Base-by-base conservation (phyloP, 2,113 vertebrate species). In the Taurulus bubalis region DNA sequence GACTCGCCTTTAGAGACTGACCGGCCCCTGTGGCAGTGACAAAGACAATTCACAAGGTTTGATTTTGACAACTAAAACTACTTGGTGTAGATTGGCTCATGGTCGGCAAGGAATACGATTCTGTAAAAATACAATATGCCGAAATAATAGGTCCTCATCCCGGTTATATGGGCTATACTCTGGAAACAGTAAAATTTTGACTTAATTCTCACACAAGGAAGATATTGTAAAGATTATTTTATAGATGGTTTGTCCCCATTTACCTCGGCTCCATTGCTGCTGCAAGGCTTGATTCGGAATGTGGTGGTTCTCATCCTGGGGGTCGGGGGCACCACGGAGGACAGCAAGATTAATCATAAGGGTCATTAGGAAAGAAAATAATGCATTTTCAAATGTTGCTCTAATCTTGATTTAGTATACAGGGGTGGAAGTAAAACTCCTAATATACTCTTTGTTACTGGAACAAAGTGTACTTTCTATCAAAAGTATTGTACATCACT, bases 251-350 rank as follows among this genome's bases (percentile, higher is more conserved):
- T 56, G 26, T 45, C 22, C 6, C 0, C 0, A 45, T 63, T 42
- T 74, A 74, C 75, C 75, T 63, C 20, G 38, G 6, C 11, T n/a
- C 16, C 4, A 2, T 3, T 12, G 66, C 49, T 26, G 40, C 24
- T 32, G 14, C 16, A 4, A n/a, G 6, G 12, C 2, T 15, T 3
- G 1, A 26, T 26, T 0, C 34, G 1, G 24, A 3, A 1, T 26
- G 9, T 22, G 14, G 14, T 18, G 26, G 65, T 11, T 58, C 15
- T 16, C 9, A 47, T 16, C 5, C 18, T 67, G 38, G 10, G 11
- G 60, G 30, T 28, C 15, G 53, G 32, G 8, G 18, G 28, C 65
- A 36, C 6, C 40, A 60, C 20, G 28, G 7, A 2, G 36, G 28
- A 4, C 36, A 9, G 22, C 9, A 32, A 26, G 47, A 40, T 65